Conservation (phyloP, 2,888 invertebrate genomes). For the Dilophus febrilis region DNA sequence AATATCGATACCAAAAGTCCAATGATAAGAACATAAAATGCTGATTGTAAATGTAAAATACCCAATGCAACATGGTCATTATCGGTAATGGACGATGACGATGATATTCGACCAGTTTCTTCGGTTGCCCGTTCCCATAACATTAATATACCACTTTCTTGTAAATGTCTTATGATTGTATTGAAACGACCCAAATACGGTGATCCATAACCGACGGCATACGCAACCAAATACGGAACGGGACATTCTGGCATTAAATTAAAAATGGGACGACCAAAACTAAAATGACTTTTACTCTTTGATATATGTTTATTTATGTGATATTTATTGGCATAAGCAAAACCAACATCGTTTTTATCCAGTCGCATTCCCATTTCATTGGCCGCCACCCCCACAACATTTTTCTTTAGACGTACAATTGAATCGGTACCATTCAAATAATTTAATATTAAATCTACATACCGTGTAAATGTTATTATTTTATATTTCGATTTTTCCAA, state of each 20-base stretch:
- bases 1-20: slow-evolving; percentile 11
- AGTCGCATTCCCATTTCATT: slow-evolving; percentile 26
- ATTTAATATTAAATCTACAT: slow-evolving; percentile 26
- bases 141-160: slow-evolving; percentile 35
- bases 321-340: slow-evolving; percentile 34
- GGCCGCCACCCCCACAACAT: slow-evolving; percentile 29
- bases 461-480: slow-evolving; percentile 26
- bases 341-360: slow-evolving; percentile 28
- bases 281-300: slow-evolving; percentile 16
- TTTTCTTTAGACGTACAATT: slow-evolving; percentile 19
- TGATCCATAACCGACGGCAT: slow-evolving; percentile 39
- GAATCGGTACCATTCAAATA: slow-evolving; percentile 23
- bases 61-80: slow-evolving; percentile 16
- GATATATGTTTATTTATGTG: slow-evolving; percentile 24
- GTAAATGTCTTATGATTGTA: slow-evolving; percentile 29
- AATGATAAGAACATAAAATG: slow-evolving; percentile 20
- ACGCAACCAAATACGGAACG: slow-evolving; percentile 37
- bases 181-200: slow-evolving; percentile 35
- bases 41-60: slow-evolving; percentile 22
- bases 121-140: slow-evolving; percentile 25
- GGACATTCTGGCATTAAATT: slow-evolving; percentile 35
- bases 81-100: background rate
- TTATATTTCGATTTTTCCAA: slow-evolving; percentile 21
- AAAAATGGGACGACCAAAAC: slow-evolving; percentile 31
- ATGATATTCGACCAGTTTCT: slow-evolving; percentile 12